Evolutionary conservation across 30 jellyfish, hydroid and myxozoan species (phyloP), one percentile per base, ranked within the genome.

Genomic region (Aurelia aurita): DNA sequence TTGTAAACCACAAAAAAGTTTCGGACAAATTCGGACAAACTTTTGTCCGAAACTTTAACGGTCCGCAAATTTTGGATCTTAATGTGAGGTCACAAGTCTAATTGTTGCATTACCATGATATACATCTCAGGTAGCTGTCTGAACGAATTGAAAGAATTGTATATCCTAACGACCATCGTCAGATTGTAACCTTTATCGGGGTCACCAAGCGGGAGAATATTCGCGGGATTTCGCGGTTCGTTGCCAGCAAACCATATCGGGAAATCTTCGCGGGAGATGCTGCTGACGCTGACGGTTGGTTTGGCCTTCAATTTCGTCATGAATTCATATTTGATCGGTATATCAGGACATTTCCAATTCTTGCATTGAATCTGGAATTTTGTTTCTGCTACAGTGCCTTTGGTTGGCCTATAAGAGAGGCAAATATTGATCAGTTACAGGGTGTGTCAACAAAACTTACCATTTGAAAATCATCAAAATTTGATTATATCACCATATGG

Each of bases 201-300:
- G 45, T 78, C 86, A 5, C 98, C 98, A 18, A 84, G 73, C 5
- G 97, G 97, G 16, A 92, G 74, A 13, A 85, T 68, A 58, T 47
- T 32, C 28, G 81, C 45, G 15, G 94, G 85, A 27, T 77, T 61
- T 57, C 86, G 39, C 23, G 98, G 96, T 59, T 72, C 87, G 32
- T 72, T 70, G 13, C 91, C 91, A 20, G 75, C 44, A 59, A 86
- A 85, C 91, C 95, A 80, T 35, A 80, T 27, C 45, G 95, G 90
- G 44, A 53, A 65, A 25, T 86, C 93, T 23, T 1, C 60, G 26
- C 87, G 29, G 7, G 73, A 39, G 18, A 74, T 32, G 5, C 92
- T 58, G 43, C 87, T 72, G 31, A 84, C 84, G 22, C 68, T 39
- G 25, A 45, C 88, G 3, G 31, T 25, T 7, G 31, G 18, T 45